These are phyloP conservation scores for Leptinotarsa peninsularis DNA, from an alignment of 2,888 invertebrate species.

Conservation along the genomic window DNA sequence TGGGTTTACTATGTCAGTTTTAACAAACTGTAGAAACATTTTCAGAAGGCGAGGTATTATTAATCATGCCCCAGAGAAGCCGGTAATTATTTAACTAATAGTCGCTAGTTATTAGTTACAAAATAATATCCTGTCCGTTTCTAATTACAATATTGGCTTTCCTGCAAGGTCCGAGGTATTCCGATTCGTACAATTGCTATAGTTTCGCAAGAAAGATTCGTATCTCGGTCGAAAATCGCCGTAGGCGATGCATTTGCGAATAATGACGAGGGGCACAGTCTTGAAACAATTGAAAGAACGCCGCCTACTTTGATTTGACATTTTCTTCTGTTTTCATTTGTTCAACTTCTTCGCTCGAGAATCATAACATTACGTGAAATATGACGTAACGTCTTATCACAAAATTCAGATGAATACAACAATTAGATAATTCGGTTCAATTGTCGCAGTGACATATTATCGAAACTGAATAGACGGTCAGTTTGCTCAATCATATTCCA, in stretches of 20 bases:
- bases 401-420: too few species aligned
- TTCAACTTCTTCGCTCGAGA: too few species aligned
- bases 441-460: too few species aligned
- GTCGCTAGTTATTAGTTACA: slow-evolving; percentile 23
- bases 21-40: neutral
- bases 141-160: slow-evolving; percentile 27
- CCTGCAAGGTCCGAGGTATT: slow-evolving; percentile 21
- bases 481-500: too few species aligned
- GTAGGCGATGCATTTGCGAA: neutral
- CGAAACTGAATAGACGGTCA: too few species aligned
- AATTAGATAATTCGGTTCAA: too few species aligned
- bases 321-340: too few species aligned
- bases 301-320: too few species aligned
- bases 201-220: slow-evolving; percentile 19
- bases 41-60: slow-evolving; percentile 19
- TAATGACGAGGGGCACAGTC: slow-evolving; percentile 1
- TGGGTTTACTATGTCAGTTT: slow-evolving; percentile 2
- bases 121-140: slow-evolving; percentile 23
- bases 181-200: slow-evolving; percentile 16
- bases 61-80: slow-evolving; percentile 35
- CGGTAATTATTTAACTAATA: slow-evolving; percentile 31
- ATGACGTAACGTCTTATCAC: too few species aligned
- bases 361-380: too few species aligned
- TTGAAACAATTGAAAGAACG: neutral
- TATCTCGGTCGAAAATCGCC: neutral